Conservation (phyloP, 2,113 vertebrate species). For the Emydura subglobosa region DNA sequence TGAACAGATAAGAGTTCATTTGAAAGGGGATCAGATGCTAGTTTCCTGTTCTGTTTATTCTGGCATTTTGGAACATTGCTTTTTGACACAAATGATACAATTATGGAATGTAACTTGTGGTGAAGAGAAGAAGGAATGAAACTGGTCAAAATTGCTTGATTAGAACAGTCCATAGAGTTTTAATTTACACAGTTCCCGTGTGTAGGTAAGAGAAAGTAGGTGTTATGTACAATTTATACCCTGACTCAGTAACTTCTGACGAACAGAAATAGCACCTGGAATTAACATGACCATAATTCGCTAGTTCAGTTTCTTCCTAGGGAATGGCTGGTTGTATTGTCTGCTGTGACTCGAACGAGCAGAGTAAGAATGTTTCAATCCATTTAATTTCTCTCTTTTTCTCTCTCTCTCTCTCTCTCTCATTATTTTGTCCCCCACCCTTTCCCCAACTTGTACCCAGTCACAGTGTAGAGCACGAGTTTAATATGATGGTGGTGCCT, state of each 20-base stretch:
- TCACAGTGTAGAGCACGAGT: not conserved
- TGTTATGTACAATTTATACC: not conserved
- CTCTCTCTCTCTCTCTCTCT: not conserved
- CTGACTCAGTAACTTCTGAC: not conserved
- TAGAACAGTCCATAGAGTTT: not conserved
- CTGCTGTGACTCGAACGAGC: not conserved
- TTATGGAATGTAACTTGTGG: not conserved
- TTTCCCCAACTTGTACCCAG: not conserved
- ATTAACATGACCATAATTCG: not conserved
- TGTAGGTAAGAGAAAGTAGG: not conserved
- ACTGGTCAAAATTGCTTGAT: not conserved
- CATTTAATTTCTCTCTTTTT: not conserved
- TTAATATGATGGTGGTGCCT: constrained; percentile 74
- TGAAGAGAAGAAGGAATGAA: not conserved
- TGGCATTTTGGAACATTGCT: not conserved
- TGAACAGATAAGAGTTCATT: not conserved
- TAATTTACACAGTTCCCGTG: not conserved
- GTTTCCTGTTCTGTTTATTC: not conserved
- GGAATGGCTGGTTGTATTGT: not conserved
- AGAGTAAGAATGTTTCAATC: not conserved
- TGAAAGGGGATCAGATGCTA: not conserved
- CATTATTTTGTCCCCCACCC: not conserved
- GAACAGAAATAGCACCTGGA: not conserved
- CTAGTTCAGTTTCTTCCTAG: not conserved
- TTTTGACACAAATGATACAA: not conserved